Evolutionary conservation across 2,888 invertebrate genomes (phyloP).

Genomic region (Esperia sulphurella): DNA sequence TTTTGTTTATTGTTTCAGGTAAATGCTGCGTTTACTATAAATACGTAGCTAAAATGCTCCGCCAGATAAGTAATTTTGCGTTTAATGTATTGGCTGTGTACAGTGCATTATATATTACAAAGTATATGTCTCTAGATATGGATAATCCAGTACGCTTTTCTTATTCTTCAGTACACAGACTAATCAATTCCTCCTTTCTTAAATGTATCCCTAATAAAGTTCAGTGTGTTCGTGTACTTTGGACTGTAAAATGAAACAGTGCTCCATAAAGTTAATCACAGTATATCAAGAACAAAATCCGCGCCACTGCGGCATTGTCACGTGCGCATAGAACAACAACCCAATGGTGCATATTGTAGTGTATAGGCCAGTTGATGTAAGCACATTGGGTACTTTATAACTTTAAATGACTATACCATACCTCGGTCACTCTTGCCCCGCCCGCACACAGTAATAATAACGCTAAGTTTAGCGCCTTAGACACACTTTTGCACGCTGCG

Average conservation of each 20-base stretch:
- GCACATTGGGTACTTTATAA: too few species aligned
- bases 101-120: too few species aligned
- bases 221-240: conserved; percentile 8
- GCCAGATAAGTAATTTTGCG: too few species aligned
- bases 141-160: too few species aligned
- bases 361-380: conserved; percentile 16
- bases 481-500: too few species aligned
- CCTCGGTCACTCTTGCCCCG: too few species aligned
- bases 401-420: too few species aligned
- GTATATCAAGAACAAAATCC: conserved; percentile 42
- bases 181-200: neutral
- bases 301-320: conserved; percentile 42
- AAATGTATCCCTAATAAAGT: neutral
- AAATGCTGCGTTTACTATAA: neutral
- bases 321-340: conserved; percentile 31
- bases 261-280: conserved; percentile 35
- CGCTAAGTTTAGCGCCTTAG: too few species aligned
- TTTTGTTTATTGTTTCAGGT: conserved; percentile 1
- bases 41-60: neutral
- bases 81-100: too few species aligned
- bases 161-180: too few species aligned
- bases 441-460: too few species aligned
- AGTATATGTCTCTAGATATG: too few species aligned
- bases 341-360: conserved; percentile 23
- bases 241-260: conserved; percentile 29